Conservation (phyloP, 2,113 vertebrate genomes). For the Isichthys henryi region DNA sequence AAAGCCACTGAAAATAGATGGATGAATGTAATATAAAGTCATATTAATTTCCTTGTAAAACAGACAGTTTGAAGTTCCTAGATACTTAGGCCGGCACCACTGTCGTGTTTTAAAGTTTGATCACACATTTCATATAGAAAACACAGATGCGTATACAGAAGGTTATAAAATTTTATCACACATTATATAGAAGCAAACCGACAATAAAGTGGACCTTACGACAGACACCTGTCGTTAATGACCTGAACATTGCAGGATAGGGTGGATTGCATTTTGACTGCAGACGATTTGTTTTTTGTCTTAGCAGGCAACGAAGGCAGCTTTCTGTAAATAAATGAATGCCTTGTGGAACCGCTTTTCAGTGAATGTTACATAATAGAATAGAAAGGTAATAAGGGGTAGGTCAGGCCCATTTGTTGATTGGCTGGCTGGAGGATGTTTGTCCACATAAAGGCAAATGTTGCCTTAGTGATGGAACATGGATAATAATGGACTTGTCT, state of each 20-base stretch:
- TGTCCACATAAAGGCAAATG: neutral
- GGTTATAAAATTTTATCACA: neutral
- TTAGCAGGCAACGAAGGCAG: neutral
- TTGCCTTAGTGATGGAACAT: neutral
- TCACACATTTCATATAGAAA: neutral
- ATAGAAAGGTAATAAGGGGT: neutral
- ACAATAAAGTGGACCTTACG: neutral
- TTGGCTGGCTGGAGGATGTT: neutral
- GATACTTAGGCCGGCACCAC: neutral
- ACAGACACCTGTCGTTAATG: neutral
- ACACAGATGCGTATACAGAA: neutral
- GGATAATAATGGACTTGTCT: neutral
- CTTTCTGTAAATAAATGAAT: neutral
- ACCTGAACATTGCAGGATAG: neutral
- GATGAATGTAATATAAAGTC: neutral
- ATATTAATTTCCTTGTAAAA: neutral
- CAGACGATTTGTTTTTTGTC: neutral
- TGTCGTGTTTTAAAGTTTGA: neutral
- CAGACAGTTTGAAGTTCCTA: neutral
- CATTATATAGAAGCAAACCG: neutral
- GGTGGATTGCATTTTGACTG: neutral
- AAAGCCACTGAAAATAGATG: neutral
- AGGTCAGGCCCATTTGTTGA: neutral
- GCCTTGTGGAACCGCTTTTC: neutral
- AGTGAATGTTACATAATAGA: neutral